Percentiles rank a stretch among this genome's conserved stretches.
Evolutionary conservation across 2,113 vertebrate species (phyloP).

Genomic region (Onychostruthus taczanowskii): DNA sequence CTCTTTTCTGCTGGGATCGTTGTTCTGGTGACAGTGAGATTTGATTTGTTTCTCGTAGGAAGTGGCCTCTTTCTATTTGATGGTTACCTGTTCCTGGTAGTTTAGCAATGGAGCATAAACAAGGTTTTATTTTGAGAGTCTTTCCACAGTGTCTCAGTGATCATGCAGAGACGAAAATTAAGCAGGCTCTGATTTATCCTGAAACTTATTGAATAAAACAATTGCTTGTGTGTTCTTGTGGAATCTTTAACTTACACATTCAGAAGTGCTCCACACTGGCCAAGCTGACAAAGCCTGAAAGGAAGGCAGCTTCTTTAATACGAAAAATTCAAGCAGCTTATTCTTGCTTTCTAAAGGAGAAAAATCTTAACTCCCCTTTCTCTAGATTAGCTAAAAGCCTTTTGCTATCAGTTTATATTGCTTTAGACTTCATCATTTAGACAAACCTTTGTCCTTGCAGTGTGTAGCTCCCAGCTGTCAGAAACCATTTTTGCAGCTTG

Average conservation of each 20-base stretch:
- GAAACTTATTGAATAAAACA: not conserved
- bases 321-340: not conserved
- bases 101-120: not conserved
- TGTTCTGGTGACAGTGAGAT: not conserved
- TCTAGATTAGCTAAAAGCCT: not conserved
- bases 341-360: not conserved
- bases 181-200: not conserved
- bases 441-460: slow-evolving; percentile 27
- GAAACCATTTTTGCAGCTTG: not conserved
- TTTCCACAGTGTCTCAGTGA: not conserved
- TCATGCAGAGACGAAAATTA: not conserved
- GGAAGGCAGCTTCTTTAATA: not conserved
- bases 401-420: not conserved
- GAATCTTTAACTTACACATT: not conserved
- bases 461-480: not conserved
- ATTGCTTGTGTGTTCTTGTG: not conserved
- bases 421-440: not conserved
- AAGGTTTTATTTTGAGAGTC: not conserved
- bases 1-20: not conserved
- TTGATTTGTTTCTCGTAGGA: not conserved
- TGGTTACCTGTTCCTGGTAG: not conserved
- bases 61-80: not conserved
- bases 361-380: not conserved
- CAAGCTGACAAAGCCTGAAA: not conserved
- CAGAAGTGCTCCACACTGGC: not conserved